Percentiles rank a stretch among this genome's conserved stretches.
Evolutionary conservation across 2,797 vertebrate genomes (phyloP).

Genomic region (Pangasius macronema): DNA sequence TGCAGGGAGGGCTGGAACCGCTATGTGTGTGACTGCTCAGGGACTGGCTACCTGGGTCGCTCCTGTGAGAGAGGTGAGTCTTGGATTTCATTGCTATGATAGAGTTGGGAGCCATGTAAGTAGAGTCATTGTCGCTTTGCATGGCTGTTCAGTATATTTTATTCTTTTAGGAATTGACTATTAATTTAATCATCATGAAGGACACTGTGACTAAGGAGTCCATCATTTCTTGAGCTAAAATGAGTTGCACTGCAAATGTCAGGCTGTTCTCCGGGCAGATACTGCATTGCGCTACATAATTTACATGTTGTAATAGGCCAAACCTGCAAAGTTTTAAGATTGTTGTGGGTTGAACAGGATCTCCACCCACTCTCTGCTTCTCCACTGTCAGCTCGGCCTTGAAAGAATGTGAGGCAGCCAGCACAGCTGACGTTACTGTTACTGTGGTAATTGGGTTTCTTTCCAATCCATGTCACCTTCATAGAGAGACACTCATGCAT

Average conservation of each 20-base stretch:
- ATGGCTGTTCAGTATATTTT: background rate
- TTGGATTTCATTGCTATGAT: background rate
- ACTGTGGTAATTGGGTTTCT: conserved; percentile 58
- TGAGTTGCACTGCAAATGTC: background rate
- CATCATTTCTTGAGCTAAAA: conserved; percentile 12
- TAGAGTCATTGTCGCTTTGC: background rate
- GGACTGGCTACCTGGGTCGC: conserved; percentile 93
- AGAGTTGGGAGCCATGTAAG: background rate
- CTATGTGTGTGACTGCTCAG: conserved; percentile 96
- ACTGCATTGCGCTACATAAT: conserved; percentile 15
- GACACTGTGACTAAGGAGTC: conserved; percentile 5
- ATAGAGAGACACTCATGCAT: conserved; percentile 46
- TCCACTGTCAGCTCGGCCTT: conserved; percentile 48
- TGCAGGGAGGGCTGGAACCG: conserved; percentile 98
- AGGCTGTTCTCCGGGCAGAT: background rate
- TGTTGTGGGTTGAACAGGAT: conserved; percentile 24
- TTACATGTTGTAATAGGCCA: conserved; percentile 10
- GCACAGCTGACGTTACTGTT: conserved; percentile 51
- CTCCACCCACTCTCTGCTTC: conserved; percentile 24
- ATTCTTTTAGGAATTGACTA: conserved; percentile 17
- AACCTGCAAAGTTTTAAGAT: conserved; percentile 24
- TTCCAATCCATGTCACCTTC: conserved; percentile 50
- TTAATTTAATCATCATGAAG: conserved; percentile 28
- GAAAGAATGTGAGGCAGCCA: conserved; percentile 33
- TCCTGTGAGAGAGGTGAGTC: conserved; percentile 94